phyloP scores from a whole-genome alignment of 2,888 invertebrate genomes.

The Prenolepis imparis region DNA sequence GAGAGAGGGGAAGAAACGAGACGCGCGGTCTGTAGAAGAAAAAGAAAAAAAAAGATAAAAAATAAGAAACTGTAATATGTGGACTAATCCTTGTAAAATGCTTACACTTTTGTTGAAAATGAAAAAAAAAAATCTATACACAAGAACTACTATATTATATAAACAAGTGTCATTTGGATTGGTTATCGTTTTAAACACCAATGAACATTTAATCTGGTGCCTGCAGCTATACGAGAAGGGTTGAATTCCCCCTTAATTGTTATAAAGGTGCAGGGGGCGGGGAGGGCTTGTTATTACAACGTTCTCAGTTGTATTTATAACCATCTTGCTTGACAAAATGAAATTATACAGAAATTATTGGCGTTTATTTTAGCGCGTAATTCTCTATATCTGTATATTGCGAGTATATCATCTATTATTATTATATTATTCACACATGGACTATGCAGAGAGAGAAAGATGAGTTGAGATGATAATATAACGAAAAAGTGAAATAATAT shows the following conservation, averaged over 20 bases:
- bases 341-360: constrained; percentile 80
- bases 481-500: constrained; percentile 68
- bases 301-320: constrained; percentile 79
- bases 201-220: constrained; percentile 83
- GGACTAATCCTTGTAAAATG: constrained; percentile 84
- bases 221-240: constrained; percentile 76
- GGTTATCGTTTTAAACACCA: constrained; percentile 81
- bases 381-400: constrained; percentile 73
- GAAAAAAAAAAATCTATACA: constrained; percentile 81
- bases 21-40: constrained; percentile 66
- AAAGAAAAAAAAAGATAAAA: constrained; percentile 55
- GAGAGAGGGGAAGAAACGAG: constrained; percentile 53
- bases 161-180: constrained; percentile 83
- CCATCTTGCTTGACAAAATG: constrained; percentile 76
- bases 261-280: constrained; percentile 75
- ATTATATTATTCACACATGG: constrained; percentile 73
- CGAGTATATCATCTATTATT: constrained; percentile 73
- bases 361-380: constrained; percentile 77
- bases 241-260: constrained; percentile 73
- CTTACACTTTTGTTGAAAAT: constrained; percentile 85
- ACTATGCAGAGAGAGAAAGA: constrained; percentile 68
- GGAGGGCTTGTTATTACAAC: constrained; percentile 72
- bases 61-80: constrained; percentile 78
- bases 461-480: constrained; percentile 73
- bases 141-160: constrained; percentile 80